Conservation (phyloP, 2,797 vertebrate genomes). For the Protonibea diacanthus region DNA sequence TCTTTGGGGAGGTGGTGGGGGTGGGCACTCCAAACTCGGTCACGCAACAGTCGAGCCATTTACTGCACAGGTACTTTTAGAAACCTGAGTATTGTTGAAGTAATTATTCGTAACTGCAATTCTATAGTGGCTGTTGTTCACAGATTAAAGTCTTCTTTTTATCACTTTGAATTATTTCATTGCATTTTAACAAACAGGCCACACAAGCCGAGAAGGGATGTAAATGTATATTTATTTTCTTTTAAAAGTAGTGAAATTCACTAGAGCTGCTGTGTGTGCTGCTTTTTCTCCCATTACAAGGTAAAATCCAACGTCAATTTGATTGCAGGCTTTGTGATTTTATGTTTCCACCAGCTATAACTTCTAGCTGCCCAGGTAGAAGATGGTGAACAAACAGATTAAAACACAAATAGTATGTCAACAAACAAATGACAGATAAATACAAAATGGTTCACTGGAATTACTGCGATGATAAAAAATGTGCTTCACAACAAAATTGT, state of each 20-base stretch:
- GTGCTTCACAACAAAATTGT: neutral
- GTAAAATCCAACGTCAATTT: conserved; percentile 84
- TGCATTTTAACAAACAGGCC: neutral
- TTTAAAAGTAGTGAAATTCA: neutral
- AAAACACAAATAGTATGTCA: neutral
- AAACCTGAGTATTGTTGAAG: conserved; percentile 83
- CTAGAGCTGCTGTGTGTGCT: conserved; percentile 82
- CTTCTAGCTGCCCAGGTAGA: conserved; percentile 26
- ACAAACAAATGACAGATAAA: neutral
- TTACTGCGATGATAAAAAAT: neutral
- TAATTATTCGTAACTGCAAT: conserved; percentile 50
- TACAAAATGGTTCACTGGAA: neutral
- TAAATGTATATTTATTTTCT: neutral
- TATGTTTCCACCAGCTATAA: conserved; percentile 70
- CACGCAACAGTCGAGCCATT: conserved; percentile 88
- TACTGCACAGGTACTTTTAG: conserved; percentile 68
- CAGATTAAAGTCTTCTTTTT: conserved; percentile 19
- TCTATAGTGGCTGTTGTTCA: neutral
- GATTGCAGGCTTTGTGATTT: conserved; percentile 88
- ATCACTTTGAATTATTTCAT: neutral
- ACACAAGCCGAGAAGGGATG: neutral
- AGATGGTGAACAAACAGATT: neutral
- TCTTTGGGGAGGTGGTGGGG: neutral
- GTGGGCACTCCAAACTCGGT: conserved; percentile 81
- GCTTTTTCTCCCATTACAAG: conserved; percentile 86